Evolutionary conservation across 1,140 invertebrate species (phyloP), one percentile per base, ranked within the genome.

Genomic region (Planococcus citri): DNA sequence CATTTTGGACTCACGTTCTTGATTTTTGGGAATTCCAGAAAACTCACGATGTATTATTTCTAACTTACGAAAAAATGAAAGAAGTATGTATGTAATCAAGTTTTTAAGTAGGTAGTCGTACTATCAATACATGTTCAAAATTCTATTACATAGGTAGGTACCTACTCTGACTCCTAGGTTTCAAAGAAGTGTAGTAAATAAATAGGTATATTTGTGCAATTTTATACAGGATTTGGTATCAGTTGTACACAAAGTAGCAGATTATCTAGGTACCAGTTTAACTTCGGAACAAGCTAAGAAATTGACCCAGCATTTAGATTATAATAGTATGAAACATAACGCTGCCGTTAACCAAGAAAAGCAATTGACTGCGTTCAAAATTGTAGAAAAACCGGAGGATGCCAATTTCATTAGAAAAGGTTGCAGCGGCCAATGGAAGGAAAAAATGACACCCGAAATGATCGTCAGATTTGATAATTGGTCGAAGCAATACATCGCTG

Each of bases 401-500:
- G 68, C 58, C 68, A 84, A 84, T 74, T 90, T 91, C 74, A 89
- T 91, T 60, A 80, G 89, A 20, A 90, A 90, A 74, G 90, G 90
- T 10, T n/a, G 51, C 1, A 84, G 91, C 27, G 91, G 91, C 0
- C 90, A 92, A 75, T 92, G 89, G 87, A 86, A 84, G 71, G 91
- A 91, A 78, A 83, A 89, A 71, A 90, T 93, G 85, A 83, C 83
- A 2, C 80, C 84, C 0, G 86, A 88, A 73, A 75, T 90, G 72
- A 83, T 85, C 2, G 74, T 79, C 29, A 82, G 80, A 73, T 91
- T 93, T 73, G 88, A 94, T 75, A 75, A 84, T 25, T 91, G 88
- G 87, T 86, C 83, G 0, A 82, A 86, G 29, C 76, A 83, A 70
- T 83, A 90, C 77, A 76, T 85, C 1, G 79, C 82, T 37, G 85